Evolutionary conservation across 2,797 vertebrate genomes (phyloP).

Genomic region (Artibeus jamaicensis): DNA sequence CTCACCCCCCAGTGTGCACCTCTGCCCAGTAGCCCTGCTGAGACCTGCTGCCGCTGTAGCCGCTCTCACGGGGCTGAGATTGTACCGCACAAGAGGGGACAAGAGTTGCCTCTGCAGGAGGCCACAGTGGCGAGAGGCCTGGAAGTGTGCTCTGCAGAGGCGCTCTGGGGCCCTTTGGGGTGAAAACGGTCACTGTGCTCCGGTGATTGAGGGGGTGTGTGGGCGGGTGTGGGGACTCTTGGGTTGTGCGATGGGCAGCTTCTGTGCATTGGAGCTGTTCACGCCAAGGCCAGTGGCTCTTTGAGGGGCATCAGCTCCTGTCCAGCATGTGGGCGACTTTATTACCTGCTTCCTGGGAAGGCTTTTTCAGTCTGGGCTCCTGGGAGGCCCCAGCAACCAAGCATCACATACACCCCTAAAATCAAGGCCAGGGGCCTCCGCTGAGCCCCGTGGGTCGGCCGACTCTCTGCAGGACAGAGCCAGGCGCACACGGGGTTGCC

Average conservation of each 20-base stretch:
- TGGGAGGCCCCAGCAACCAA: not conserved
- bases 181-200: accelerated
- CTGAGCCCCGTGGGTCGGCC: accelerated
- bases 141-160: accelerated
- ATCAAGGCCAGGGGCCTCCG: accelerated
- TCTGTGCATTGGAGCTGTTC: not conserved
- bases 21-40: not conserved
- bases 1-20: not conserved
- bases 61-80: not conserved
- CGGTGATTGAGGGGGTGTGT: accelerated
- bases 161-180: no score
- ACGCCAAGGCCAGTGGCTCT: not conserved
- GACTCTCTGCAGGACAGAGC: not conserved
- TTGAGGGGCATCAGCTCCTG: not conserved
- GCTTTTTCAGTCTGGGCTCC: not conserved
- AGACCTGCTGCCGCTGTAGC: not conserved
- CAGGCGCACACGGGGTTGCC: accelerated
- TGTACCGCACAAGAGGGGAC: not conserved
- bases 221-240: accelerated
- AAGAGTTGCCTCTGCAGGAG: not conserved
- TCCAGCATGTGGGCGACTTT: not conserved
- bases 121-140: accelerated
- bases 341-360: accelerated
- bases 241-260: not conserved
- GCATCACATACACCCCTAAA: not conserved